These are phyloP conservation scores for Parauchenoglanis ngamensis DNA, from an alignment of 2,797 vertebrate genomes.

Conservation along the genomic window DNA sequence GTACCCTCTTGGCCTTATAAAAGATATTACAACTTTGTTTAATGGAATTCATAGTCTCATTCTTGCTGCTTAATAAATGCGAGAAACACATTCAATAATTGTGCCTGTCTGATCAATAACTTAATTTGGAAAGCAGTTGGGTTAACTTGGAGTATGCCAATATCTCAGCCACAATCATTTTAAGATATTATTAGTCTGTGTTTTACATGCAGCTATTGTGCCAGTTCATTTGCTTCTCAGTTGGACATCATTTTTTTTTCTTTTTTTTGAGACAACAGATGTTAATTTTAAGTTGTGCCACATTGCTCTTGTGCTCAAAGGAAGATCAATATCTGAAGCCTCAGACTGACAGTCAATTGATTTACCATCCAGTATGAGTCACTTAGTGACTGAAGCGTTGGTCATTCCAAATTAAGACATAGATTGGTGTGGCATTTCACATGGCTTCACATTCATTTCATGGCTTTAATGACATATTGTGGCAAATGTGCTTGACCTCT, in stretches of 20 bases:
- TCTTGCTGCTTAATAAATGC: not conserved
- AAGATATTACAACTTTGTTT: not conserved
- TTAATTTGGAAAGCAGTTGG: not conserved
- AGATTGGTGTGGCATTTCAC: not conserved
- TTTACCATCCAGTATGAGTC: slow-evolving; percentile 16
- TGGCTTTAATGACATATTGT: not conserved
- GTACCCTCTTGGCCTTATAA: not conserved
- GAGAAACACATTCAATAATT: not conserved
- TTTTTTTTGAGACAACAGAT: not conserved
- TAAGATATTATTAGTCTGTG: not conserved
- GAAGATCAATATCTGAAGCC: slow-evolving; percentile 37
- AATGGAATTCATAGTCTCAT: not conserved
- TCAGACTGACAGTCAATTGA: slow-evolving; percentile 32
- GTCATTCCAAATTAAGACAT: slow-evolving; percentile 15
- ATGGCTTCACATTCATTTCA: too few species aligned
- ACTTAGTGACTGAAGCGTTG: not conserved
- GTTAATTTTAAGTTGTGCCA: slow-evolving; percentile 4
- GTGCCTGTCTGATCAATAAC: not conserved
- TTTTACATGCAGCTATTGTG: not conserved
- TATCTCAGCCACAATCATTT: not conserved
- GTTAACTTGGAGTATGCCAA: not conserved
- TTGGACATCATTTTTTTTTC: not conserved
- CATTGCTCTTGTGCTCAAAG: not conserved
- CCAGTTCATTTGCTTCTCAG: not conserved
- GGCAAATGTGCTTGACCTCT: not conserved